These are phyloP conservation scores for Apocrypta bakeri DNA, from an alignment of 1,140 invertebrate genomes.

Conservation along the genomic window DNA sequence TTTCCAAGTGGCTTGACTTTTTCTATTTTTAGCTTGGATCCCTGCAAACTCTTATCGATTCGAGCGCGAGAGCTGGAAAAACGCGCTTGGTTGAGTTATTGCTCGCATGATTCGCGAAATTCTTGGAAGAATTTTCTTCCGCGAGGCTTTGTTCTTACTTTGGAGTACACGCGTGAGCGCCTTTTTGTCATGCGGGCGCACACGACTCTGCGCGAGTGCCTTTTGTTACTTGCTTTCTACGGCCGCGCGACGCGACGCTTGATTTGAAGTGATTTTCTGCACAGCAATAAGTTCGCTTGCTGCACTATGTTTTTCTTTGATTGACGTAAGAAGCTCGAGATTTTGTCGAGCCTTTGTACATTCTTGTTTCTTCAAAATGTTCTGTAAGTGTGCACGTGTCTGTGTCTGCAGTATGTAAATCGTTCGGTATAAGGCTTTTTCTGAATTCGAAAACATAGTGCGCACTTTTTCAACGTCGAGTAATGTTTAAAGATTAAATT, in stretches of 20 bases:
- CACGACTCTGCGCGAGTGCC: background rate
- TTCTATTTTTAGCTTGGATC: background rate
- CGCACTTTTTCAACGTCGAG: too few relatives aligned
- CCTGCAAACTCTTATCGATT: background rate
- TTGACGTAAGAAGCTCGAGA: background rate
- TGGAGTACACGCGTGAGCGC: background rate
- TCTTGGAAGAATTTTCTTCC: background rate
- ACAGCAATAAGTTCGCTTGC: background rate
- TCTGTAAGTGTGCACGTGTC: too few relatives aligned
- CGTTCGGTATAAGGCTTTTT: too few relatives aligned
- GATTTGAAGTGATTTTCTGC: background rate
- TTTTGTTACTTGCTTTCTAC: background rate
- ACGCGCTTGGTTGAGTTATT: slow-evolving; percentile 27
- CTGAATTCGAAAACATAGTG: too few relatives aligned
- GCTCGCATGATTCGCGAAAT: slow-evolving; percentile 38
- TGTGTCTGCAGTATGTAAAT: too few relatives aligned
- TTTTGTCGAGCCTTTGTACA: background rate
- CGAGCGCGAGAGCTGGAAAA: background rate
- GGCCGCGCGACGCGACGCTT: background rate
- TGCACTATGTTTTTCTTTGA: background rate
- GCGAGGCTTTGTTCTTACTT: background rate
- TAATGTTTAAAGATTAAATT: too few relatives aligned
- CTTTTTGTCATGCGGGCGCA: background rate
- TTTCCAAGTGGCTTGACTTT: slow-evolving; percentile 28
- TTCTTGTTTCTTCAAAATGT: background rate